A percentile compares a stretch with the other conserved stretches of the same genome.
phyloP scores from a whole-genome alignment of 92 coral and sea anemone genomes.

The Ricordea florida region DNA sequence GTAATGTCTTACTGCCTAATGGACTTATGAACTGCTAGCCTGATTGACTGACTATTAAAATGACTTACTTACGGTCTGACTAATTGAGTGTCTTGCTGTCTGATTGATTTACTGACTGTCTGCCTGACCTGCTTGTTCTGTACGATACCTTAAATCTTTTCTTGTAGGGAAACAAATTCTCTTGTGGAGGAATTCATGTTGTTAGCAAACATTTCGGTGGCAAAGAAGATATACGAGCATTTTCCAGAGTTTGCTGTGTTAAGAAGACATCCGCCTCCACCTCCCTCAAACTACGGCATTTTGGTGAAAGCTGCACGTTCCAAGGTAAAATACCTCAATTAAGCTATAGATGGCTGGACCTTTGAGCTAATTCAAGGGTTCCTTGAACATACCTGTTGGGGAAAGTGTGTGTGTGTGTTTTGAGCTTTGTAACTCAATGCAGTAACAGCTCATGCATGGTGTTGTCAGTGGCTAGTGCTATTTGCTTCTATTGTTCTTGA shows the following conservation, averaged over 20 bases:
- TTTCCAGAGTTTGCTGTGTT: constrained; percentile 96
- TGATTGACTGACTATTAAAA: too few relatives aligned
- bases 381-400: background rate
- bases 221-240: constrained; percentile 84
- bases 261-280: constrained; percentile 95
- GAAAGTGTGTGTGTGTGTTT: background rate
- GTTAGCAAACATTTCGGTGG: constrained; percentile 98
- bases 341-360: background rate
- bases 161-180: constrained; percentile 89
- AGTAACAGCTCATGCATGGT: background rate
- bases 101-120: too few relatives aligned
- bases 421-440: background rate
- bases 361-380: background rate
- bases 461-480: too few relatives aligned
- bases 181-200: constrained; percentile 99
- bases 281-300: constrained; percentile 89
- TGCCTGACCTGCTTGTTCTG: background rate
- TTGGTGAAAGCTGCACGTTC: constrained; percentile 93
- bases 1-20: too few relatives aligned
- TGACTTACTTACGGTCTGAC: too few relatives aligned
- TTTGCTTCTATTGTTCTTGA: too few relatives aligned
- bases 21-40: too few relatives aligned
- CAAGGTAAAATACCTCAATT: constrained; percentile 59
- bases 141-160: background rate
- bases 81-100: too few relatives aligned